A percentile compares a stretch with the other conserved stretches of the same genome.
Conservation (phyloP, 2,113 vertebrate species). For the Anser cygnoides region DNA sequence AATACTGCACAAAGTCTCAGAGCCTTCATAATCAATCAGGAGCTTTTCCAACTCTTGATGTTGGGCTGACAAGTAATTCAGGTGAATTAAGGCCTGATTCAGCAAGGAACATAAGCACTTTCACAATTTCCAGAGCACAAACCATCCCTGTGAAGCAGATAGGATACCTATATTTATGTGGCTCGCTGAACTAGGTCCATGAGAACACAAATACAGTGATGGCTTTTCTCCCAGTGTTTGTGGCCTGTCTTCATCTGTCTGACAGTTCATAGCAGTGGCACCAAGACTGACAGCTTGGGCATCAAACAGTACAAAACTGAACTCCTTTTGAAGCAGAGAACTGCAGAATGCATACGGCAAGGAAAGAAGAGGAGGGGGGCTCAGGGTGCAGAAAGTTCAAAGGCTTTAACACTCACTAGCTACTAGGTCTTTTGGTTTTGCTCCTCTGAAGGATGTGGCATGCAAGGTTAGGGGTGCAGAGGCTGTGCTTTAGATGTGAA, state of each 20-base stretch:
- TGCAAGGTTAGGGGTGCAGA: neutral
- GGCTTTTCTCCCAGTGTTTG: neutral
- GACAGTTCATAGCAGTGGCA: neutral
- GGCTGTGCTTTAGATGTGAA: neutral
- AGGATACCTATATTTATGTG: neutral
- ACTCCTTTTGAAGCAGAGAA: neutral
- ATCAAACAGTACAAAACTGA: neutral
- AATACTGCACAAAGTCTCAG: accelerated
- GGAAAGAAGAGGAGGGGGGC: neutral
- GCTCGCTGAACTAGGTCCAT: neutral
- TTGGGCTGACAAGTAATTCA: neutral
- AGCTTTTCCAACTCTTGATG: neutral
- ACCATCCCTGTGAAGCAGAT: neutral
- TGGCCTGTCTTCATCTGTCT: neutral
- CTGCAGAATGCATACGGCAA: neutral
- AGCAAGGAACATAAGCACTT: neutral
- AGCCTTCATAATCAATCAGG: neutral
- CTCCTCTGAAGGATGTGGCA: neutral
- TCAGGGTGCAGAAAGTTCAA: neutral
- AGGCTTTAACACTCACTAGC: neutral
- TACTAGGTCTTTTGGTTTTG: neutral
- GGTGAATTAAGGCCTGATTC: neutral
- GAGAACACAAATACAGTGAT: neutral
- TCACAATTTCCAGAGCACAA: neutral
- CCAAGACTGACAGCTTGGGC: neutral